Evolutionary conservation across 2,113 vertebrate genomes (phyloP), one percentile per base, ranked within the genome.

Genomic region (Pygoscelis adeliae): DNA sequence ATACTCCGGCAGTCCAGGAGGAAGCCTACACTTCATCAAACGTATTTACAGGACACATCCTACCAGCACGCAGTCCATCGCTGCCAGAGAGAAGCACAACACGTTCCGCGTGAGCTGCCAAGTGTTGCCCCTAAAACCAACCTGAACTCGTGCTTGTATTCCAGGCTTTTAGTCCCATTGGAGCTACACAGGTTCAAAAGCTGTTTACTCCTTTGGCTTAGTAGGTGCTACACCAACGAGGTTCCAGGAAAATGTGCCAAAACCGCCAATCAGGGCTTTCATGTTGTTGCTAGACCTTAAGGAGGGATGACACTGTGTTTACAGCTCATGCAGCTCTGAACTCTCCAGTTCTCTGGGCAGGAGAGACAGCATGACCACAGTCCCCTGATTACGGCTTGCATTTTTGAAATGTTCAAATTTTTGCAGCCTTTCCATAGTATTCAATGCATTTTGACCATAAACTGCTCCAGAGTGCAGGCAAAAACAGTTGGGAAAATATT

Each of bases 301-400:
- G 87, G 89, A 96, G n/a, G 71, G 85, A 97, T 97, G 95, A 96
- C 84, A 96, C 89, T 32, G 74, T 95, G 93, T 97, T 97, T 93
- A 95, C 62, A 95, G 81, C 67, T 97, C 81, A 18, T 3, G 53
- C 1, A 0, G 58, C 74, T 96, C 95, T 83, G 53, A 96, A 73
- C 89, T 88, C 89, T 77, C 71, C 82, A 36, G 49, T 70, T 91
- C 89, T 66, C 70, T 62, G 49, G 32, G 63, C 79, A 92, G 55
- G 59, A 86, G 79, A 69, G 62, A 42, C 47, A 62, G 62, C 15
- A 34, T 7, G 46, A 88, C 36, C 5, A 2, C 74, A 86, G 49
- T 27, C 26, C 46, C 42, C 70, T n/a, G 32, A 81, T 34, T 55
- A 62, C 2, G 3, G 32, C n/a, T 42, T 70, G 67, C 15, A 23